Conservation (phyloP, 64 coral and sea anemone genomes). For the Montipora efflorescens region DNA sequence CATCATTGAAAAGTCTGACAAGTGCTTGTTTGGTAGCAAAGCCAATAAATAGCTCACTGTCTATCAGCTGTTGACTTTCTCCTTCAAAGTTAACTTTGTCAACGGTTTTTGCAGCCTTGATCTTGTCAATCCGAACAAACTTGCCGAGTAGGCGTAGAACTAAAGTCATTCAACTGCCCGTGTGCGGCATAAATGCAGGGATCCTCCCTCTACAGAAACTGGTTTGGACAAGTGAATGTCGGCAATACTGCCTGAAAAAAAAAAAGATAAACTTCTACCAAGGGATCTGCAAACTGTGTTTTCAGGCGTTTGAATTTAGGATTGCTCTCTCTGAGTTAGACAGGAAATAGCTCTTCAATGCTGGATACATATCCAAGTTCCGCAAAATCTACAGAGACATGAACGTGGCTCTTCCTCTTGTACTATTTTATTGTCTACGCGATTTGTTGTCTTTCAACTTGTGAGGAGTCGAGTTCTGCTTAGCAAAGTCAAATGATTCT, state of each 20-base stretch:
- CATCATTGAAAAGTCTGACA: constrained; percentile 52
- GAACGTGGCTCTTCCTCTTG: too few relatives aligned
- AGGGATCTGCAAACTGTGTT: constrained; percentile 44
- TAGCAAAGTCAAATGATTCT: too few relatives aligned
- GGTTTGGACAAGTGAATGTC: too few relatives aligned
- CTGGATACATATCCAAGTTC: constrained; percentile 46
- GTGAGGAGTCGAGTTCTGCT: too few relatives aligned
- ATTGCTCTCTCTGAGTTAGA: constrained; percentile 1
- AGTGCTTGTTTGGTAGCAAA: constrained; percentile 44
- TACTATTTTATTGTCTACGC: too few relatives aligned
- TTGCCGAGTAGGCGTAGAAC: too few relatives aligned
- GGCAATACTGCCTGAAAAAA: too few relatives aligned
- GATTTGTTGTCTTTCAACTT: too few relatives aligned
- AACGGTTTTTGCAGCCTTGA: constrained; percentile 22
- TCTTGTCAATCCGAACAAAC: constrained; percentile 16
- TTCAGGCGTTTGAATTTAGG: constrained; percentile 40
- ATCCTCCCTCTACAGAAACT: constrained; percentile 57
- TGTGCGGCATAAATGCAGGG: constrained; percentile 40
- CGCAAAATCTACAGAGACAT: too few relatives aligned
- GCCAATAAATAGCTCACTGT: constrained; percentile 59
- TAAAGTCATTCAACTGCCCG: too few relatives aligned
- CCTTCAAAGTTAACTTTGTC: neutral
- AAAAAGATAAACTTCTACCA: constrained; percentile 50
- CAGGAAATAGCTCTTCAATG: constrained; percentile 41
- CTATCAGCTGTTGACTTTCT: constrained; percentile 43